phyloP scores from a whole-genome alignment of 2,888 invertebrate genomes.

The Kuschelorhynchus macadamiae region DNA sequence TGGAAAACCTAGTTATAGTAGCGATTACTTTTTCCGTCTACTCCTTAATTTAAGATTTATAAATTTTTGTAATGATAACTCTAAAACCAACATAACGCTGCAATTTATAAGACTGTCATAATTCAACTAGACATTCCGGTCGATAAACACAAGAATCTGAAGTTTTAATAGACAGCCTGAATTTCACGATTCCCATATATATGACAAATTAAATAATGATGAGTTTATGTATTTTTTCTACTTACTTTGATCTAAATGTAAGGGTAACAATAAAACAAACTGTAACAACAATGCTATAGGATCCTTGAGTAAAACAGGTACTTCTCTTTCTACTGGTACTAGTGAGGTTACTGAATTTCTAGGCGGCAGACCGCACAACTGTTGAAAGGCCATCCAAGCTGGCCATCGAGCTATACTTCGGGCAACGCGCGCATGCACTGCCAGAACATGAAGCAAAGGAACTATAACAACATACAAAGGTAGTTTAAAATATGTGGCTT shows the following conservation, averaged over 20 bases:
- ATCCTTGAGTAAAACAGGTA: conserved; percentile 90
- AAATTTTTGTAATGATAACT: too few species aligned
- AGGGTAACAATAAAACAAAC: conserved; percentile 86
- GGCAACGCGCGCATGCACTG: conserved; percentile 86
- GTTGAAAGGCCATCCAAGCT: conserved; percentile 71
- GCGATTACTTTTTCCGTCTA: too few species aligned
- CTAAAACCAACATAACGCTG: too few species aligned
- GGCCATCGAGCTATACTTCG: conserved; percentile 75
- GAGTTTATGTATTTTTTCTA: conserved; percentile 55
- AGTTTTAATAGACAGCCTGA: too few species aligned
- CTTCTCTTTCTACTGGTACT: conserved; percentile 71
- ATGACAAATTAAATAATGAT: too few species aligned
- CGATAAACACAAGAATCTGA: too few species aligned
- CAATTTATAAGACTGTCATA: too few species aligned
- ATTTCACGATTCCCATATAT: too few species aligned
- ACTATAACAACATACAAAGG: conserved; percentile 71
- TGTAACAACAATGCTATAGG: conserved; percentile 89
- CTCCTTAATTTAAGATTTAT: too few species aligned
- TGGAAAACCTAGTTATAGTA: too few species aligned
- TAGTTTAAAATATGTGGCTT: neutral
- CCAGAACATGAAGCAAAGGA: conserved; percentile 89
- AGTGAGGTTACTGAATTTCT: conserved; percentile 63
- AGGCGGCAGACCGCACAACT: conserved; percentile 69
- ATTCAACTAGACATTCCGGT: too few species aligned
- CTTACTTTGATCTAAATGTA: conserved; percentile 89